Base-by-base conservation (phyloP, 2,888 invertebrate species). In the Phortica okadai region DNA sequence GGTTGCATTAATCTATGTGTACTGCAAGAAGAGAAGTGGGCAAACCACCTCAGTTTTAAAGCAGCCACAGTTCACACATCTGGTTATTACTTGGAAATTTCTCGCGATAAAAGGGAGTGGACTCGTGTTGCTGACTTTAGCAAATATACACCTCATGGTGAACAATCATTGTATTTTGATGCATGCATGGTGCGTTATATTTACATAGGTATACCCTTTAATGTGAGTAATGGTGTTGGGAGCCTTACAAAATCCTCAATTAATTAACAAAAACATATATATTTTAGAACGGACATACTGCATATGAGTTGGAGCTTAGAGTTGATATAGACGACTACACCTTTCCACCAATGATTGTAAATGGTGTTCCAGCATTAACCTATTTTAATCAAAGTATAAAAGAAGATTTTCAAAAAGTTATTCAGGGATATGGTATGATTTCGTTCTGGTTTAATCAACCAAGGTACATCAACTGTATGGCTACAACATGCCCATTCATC, bases 91-190 rank as follows among this genome's bases (percentile, higher is more conserved):
- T n/a, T 69, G 6, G 67, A 69, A 45, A 45, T 69, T 8, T 69
- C 67, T 11, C 3, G 1, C n/a, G 45, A 69, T 21, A 11, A 45
- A 16, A 42, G 41, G 2, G 8, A 16, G 2, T 69, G 67, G 67
- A 44, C 21, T 14, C 67, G 67, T 16, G 21, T 69, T 69, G 21
- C n/a, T 4, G 45, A 44, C 21, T 69, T 44, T 16, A 45, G 45
- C 6, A 44, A 42, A 4, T 44, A 21, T 44, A 6, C 6, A 1
- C 44, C 16, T 8, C n/a, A 16, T 16, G 14, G 7, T 5, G 16
- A 6, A 8, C 67, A 69, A 69, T 10, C n/a, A 1, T n/a, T 69
- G n/a, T 69, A 45, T 21, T 69, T 69, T 21, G 45, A 69, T 21
- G n/a, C 33, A 8, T 6, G 25, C 6, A 11, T 33, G 6, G 33